phyloP scores from a whole-genome alignment of 2,113 vertebrate species.

The Phaethon lepturus region DNA sequence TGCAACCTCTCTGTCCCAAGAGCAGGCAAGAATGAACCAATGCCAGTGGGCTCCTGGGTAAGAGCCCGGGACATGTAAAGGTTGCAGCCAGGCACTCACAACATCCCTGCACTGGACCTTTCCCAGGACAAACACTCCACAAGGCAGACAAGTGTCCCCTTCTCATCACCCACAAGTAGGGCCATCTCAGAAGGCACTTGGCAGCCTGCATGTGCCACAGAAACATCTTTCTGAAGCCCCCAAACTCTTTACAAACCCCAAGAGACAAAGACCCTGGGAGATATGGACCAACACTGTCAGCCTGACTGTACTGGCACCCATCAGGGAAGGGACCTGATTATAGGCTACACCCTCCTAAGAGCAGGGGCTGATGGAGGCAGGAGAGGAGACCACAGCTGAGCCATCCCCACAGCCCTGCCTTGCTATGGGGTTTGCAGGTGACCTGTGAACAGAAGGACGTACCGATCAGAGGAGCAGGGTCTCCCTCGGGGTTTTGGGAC shows the following conservation, averaged over 20 bases:
- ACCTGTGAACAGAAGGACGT: not conserved
- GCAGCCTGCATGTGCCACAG: not conserved
- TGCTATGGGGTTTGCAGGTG: not conserved
- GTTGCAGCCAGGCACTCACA: not conserved
- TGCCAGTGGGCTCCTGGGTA: not conserved
- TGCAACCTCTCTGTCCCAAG: not conserved
- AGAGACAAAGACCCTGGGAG: not conserved
- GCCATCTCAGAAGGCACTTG: not conserved
- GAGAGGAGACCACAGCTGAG: not conserved
- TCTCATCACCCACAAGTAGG: not conserved
- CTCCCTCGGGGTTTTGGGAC: conserved; percentile 81
- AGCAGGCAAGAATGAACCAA: not conserved
- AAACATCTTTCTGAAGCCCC: not conserved
- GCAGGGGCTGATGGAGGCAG: not conserved
- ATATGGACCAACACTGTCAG: not conserved
- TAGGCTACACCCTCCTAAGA: not conserved
- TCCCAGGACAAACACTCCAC: not conserved
- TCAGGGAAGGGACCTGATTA: not conserved
- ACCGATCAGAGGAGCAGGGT: conserved; percentile 79
- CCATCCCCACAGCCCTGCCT: not conserved
- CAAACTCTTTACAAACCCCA: not conserved
- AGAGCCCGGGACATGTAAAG: not conserved
- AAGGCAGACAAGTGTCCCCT: not conserved
- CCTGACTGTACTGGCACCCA: not conserved
- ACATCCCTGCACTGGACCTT: not conserved